phyloP scores from a whole-genome alignment of 2,888 invertebrate genomes.

The Resseliella maxima region DNA sequence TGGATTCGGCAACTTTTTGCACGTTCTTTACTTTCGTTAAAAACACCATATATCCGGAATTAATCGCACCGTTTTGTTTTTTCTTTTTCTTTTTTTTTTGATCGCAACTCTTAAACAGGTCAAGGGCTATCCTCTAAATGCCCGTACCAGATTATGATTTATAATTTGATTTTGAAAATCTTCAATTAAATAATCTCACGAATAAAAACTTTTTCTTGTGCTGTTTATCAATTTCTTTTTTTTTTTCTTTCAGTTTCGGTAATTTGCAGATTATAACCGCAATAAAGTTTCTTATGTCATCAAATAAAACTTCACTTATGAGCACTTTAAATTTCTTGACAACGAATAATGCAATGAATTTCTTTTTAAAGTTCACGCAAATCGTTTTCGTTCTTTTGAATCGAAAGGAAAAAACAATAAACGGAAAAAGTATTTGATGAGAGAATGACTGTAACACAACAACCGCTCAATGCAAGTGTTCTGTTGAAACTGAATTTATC shows the following conservation, averaged over 20 bases:
- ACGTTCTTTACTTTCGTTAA: constrained; percentile 28
- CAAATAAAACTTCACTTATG: not conserved
- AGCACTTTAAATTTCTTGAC: not conserved
- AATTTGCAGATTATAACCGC: not conserved
- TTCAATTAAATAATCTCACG: too few relatives aligned
- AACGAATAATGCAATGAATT: not conserved
- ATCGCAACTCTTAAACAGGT: not conserved
- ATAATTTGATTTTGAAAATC: too few relatives aligned
- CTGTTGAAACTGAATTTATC: constrained; percentile 41
- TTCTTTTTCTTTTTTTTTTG: not conserved
- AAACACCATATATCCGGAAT: not conserved
- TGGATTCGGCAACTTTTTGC: not conserved
- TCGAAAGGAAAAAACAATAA: not conserved
- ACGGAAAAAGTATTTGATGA: not conserved
- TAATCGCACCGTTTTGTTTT: not conserved
- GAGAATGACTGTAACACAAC: constrained; percentile 23
- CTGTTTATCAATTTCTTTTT: not conserved
- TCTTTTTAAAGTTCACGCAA: not conserved
- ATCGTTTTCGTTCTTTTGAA: too few relatives aligned
- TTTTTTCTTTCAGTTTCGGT: not conserved
- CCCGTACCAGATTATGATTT: too few relatives aligned
- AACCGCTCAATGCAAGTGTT: constrained; percentile 12
- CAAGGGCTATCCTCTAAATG: not conserved
- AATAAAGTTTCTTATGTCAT: not conserved
- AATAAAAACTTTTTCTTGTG: too few relatives aligned